Conservation (phyloP, 2,888 invertebrate species). For the Nemurella pictetii region DNA sequence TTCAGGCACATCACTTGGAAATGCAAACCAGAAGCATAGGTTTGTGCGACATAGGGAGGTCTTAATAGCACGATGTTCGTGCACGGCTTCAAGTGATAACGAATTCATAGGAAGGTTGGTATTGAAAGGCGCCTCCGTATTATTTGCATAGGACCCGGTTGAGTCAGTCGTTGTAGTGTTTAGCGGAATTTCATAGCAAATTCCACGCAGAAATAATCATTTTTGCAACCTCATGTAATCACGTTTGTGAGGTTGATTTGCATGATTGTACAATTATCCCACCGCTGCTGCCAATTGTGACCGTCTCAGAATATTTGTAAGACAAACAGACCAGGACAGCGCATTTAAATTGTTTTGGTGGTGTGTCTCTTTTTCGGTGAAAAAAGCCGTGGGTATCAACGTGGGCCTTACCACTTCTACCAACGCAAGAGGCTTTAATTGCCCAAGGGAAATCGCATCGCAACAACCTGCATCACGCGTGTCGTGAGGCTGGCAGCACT, state of each 20-base stretch:
- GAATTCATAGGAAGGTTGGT: background rate
- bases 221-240: no score
- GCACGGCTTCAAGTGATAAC: background rate
- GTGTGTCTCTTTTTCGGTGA: background rate
- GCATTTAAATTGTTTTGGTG: background rate
- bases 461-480: background rate
- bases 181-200: no score
- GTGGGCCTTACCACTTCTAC: background rate
- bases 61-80: background rate
- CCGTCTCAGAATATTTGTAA: background rate
- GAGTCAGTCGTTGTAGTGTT: background rate
- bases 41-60: background rate
- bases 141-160: background rate
- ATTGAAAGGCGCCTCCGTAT: background rate
- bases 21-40: background rate
- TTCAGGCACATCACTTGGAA: background rate
- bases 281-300: background rate
- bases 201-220: no score
- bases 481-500: background rate
- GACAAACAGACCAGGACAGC: background rate
- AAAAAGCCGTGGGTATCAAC: background rate
- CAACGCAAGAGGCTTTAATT: background rate
- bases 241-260: background rate
- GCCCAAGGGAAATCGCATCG: background rate
- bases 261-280: background rate